Conservation (phyloP, 2,113 vertebrate genomes). For the Hymenochirus boettgeri region DNA sequence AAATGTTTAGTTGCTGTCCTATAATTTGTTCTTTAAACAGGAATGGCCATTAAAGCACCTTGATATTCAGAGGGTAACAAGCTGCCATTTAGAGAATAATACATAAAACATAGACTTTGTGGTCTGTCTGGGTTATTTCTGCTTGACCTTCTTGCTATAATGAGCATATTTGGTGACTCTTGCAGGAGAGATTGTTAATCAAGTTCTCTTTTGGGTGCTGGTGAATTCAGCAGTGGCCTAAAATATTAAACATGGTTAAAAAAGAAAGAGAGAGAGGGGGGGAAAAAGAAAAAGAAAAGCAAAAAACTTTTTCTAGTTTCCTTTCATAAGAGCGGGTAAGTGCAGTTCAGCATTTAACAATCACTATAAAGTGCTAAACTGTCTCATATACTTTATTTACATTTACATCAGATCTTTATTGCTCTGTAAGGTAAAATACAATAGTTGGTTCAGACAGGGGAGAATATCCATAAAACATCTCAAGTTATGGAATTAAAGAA, state of each 20-base stretch:
- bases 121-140: slow-evolving; percentile 28
- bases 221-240: slow-evolving; percentile 1
- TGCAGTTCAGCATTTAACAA: no score
- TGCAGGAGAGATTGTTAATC: slow-evolving; percentile 30
- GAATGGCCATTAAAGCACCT: slow-evolving; percentile 20
- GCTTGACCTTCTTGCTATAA: slow-evolving; percentile 37
- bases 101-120: slow-evolving; percentile 35
- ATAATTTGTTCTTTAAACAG: slow-evolving; percentile 30
- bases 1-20: no score
- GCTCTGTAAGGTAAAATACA: no score
- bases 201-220: slow-evolving; percentile 28
- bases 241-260: slow-evolving; percentile 30
- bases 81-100: slow-evolving; percentile 28
- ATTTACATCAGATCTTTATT: no score
- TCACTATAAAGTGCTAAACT: no score
- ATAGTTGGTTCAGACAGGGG: no score
- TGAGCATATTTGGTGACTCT: slow-evolving; percentile 26
- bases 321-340: neutral
- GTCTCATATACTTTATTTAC: no score
- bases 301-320: neutral
- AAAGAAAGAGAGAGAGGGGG: no score
- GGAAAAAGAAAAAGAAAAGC: neutral
- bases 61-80: slow-evolving; percentile 16
- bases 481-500: no score
- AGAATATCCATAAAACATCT: no score